A percentile compares a stretch with the other conserved stretches of the same genome.
phyloP scores from a whole-genome alignment of 1,140 invertebrate species.

The Drosophila dunni region DNA sequence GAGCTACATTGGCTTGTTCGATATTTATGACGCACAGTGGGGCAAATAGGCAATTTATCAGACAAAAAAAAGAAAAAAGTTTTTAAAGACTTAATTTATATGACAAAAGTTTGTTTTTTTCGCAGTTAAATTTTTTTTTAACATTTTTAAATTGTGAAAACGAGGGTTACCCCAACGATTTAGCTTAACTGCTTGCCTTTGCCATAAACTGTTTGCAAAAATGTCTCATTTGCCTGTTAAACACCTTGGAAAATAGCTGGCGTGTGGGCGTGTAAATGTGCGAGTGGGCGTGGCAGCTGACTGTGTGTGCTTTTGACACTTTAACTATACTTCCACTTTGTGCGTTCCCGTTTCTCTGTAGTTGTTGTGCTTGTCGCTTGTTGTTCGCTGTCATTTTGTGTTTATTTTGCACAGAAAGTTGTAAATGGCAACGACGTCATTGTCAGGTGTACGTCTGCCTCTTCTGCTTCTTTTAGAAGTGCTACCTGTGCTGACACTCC shows the following conservation, averaged over 20 bases:
- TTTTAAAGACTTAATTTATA: too few relatives aligned
- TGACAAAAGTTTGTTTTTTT: neutral
- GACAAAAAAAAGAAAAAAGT: neutral
- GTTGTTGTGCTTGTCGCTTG: slow-evolving; percentile 39
- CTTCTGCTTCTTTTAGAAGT: neutral
- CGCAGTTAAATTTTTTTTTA: neutral
- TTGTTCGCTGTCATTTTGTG: slow-evolving; percentile 71
- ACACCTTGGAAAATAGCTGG: slow-evolving; percentile 3
- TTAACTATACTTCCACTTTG: slow-evolving; percentile 70
- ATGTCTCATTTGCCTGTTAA: neutral
- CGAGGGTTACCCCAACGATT: slow-evolving; percentile 41
- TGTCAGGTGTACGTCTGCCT: slow-evolving; percentile 37
- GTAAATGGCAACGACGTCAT: slow-evolving; percentile 70
- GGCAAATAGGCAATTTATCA: neutral
- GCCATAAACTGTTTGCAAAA: neutral
- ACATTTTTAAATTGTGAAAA: neutral
- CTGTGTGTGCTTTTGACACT: slow-evolving; percentile 73
- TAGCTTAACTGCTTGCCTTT: neutral
- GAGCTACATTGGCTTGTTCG: slow-evolving; percentile 50
- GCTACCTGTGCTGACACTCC: slow-evolving; percentile 7
- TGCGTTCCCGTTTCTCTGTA: slow-evolving; percentile 30
- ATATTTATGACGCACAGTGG: slow-evolving; percentile 65
- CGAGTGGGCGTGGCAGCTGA: slow-evolving; percentile 5
- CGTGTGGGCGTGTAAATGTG: neutral
- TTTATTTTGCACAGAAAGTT: slow-evolving; percentile 61